phyloP scores from a whole-genome alignment of 2,797 vertebrate genomes.

The Crocidura indochinensis region DNA sequence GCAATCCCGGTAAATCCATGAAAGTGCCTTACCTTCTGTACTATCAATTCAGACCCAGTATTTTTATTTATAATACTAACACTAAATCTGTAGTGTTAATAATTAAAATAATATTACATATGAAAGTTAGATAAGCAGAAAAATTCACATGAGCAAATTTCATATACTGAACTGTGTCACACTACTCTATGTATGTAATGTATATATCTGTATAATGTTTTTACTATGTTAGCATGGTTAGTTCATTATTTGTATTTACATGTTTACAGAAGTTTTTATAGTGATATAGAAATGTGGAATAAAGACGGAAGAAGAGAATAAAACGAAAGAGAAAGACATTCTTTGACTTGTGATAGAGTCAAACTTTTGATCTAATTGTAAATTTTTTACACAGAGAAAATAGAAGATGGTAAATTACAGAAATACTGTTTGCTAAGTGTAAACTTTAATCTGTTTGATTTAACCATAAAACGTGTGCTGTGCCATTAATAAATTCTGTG shows the following conservation, averaged over 20 bases:
- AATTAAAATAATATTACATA: neutral
- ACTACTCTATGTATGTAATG: neutral
- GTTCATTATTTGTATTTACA: neutral
- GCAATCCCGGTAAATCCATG: no score
- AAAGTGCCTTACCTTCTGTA: no score
- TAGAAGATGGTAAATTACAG: constrained; percentile 1
- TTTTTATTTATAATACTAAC: neutral
- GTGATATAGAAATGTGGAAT: neutral
- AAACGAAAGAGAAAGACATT: neutral
- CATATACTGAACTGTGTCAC: neutral
- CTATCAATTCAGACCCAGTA: neutral
- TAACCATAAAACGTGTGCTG: neutral
- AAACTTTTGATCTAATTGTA: neutral
- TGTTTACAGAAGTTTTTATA: constrained; percentile 9
- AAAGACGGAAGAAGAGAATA: neutral
- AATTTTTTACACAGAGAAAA: no score
- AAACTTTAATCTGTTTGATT: constrained; percentile 1
- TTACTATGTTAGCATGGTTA: neutral
- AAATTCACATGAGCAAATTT: neutral
- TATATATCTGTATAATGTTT: neutral
- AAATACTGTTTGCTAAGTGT: neutral
- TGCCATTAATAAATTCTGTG: neutral
- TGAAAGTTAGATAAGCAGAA: constrained; percentile 36
- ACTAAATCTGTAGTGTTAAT: neutral
- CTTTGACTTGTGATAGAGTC: neutral